Percentiles rank a stretch among this genome's conserved stretches.
Evolutionary conservation across 2,888 invertebrate genomes (phyloP).

Genomic region (Brachylomia viminalis): DNA sequence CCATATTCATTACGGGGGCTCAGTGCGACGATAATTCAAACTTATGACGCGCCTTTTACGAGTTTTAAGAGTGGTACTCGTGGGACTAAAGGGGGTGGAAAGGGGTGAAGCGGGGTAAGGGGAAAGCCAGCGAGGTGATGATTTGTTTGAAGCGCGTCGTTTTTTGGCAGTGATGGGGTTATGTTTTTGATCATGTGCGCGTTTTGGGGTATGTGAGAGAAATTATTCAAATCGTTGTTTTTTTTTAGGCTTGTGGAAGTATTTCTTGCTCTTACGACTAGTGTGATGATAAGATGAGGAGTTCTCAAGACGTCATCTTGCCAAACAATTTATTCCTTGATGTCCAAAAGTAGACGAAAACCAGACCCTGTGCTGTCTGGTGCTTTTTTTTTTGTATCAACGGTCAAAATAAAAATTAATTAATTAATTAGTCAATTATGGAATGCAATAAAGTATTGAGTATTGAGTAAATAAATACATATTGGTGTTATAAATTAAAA

Average conservation of each 20-base stretch:
- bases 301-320: neutral
- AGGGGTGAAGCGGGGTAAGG: conserved; percentile 62
- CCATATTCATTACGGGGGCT: conserved; percentile 86
- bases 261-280: neutral
- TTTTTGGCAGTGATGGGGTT: conserved; percentile 32
- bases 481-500: neutral
- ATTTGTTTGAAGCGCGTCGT: conserved; percentile 57
- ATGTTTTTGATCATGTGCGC: conserved; percentile 42
- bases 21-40: conserved; percentile 84
- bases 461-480: too few species aligned
- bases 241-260: neutral
- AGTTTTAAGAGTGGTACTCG: conserved; percentile 84
- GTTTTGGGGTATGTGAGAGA: neutral
- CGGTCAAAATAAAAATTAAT: too few species aligned
- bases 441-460: too few species aligned
- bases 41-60: conserved; percentile 86
- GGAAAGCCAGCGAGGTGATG: conserved; percentile 52
- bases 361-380: neutral
- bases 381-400: neutral
- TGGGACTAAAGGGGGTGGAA: conserved; percentile 65
- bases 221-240: neutral
- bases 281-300: neutral
- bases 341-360: neutral
- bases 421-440: too few species aligned
- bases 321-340: neutral